A percentile compares a stretch with the other conserved stretches of the same genome.
Conservation (phyloP, 2,888 invertebrate genomes). For the Caenorhabditis doughertyi region DNA sequence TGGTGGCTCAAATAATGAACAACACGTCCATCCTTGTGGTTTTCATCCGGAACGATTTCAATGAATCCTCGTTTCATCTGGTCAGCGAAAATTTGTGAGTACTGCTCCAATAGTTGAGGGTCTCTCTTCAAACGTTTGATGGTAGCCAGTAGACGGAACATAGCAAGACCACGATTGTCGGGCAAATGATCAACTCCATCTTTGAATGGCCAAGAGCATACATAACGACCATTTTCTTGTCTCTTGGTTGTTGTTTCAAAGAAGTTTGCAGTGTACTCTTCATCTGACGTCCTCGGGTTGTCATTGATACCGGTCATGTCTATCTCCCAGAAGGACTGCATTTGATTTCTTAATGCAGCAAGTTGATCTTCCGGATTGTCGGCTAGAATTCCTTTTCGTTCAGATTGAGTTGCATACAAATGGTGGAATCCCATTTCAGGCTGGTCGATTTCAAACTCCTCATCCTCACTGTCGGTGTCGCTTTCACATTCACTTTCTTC, state of each 20-base stretch:
- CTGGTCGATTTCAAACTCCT: neutral
- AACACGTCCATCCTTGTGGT: neutral
- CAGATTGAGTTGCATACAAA: neutral
- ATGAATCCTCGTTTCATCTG: conserved; percentile 59
- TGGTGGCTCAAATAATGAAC: conserved; percentile 69
- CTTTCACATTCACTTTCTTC: too few species aligned
- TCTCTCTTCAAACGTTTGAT: conserved; percentile 2
- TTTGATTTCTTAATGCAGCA: neutral
- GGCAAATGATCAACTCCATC: neutral
- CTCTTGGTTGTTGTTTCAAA: conserved; percentile 34
- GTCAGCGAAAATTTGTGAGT: conserved; percentile 24
- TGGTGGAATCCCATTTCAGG: too few species aligned
- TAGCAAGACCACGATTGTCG: conserved; percentile 16
- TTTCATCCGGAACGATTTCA: conserved; percentile 55
- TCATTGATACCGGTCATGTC: conserved; percentile 32
- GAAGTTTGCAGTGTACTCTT: conserved; percentile 17
- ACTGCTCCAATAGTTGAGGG: neutral
- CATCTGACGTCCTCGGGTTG: conserved; percentile 27
- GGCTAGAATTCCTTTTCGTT: neutral
- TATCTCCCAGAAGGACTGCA: conserved; percentile 32
- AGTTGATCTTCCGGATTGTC: neutral
- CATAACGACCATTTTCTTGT: conserved; percentile 35
- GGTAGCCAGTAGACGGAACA: conserved; percentile 16
- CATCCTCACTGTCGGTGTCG: neutral
- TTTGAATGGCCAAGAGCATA: conserved; percentile 24